phyloP scores from a whole-genome alignment of 2,888 invertebrate genomes.

The Monopis laevigella region DNA sequence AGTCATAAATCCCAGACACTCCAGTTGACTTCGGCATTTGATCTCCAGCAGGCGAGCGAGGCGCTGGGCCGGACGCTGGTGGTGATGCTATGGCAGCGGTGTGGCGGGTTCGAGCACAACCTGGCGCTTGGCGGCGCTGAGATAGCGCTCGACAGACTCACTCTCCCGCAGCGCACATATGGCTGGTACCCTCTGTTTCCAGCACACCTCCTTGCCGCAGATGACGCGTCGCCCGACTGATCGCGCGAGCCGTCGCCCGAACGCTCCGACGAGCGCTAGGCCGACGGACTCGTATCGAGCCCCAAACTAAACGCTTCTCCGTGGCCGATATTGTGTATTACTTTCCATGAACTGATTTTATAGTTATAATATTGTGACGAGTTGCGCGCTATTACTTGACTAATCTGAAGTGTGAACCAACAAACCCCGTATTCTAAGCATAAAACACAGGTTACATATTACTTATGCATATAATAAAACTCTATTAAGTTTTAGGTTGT shows the following conservation, averaged over 20 bases:
- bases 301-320: no score
- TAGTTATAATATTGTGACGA: no score
- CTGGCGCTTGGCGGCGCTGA: constrained; percentile 83
- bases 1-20: no score
- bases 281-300: neutral
- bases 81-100: constrained; percentile 93
- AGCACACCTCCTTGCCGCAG: constrained; percentile 80
- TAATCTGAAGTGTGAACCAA: no score
- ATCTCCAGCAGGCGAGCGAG: constrained; percentile 71
- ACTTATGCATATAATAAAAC: no score
- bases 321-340: no score
- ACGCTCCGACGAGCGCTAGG: constrained; percentile 32
- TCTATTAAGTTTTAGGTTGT: no score
- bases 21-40: no score
- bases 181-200: constrained; percentile 95
- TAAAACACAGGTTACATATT: no score
- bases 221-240: constrained; percentile 61
- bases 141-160: constrained; percentile 83
- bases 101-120: constrained; percentile 89
- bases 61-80: constrained; percentile 83
- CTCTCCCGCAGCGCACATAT: constrained; percentile 80
- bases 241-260: constrained; percentile 64
- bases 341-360: no score
- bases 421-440: no score
- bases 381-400: no score